Conservation (phyloP, 2,888 invertebrate species). For the Cheilosia scutellata region DNA sequence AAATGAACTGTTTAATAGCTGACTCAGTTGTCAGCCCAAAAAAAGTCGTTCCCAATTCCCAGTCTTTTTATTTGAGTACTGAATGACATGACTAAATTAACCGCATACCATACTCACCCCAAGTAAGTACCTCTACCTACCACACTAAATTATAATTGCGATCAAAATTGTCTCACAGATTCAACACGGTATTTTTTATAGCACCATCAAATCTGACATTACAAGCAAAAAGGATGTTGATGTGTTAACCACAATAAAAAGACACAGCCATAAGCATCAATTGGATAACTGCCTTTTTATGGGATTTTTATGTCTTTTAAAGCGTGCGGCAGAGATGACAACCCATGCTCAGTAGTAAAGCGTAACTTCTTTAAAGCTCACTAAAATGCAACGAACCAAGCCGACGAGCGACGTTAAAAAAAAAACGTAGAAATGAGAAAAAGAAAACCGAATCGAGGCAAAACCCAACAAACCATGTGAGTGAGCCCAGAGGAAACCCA, state of each 20-base stretch:
- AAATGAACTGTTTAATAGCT: too few relatives aligned
- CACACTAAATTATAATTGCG: too few relatives aligned
- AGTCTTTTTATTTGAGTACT: too few relatives aligned
- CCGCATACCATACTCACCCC: too few relatives aligned
- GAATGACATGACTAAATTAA: too few relatives aligned
- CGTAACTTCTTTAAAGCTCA: slow-evolving; percentile 68
- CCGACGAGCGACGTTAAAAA: slow-evolving; percentile 15
- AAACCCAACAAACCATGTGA: slow-evolving; percentile 73
- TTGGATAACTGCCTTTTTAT: slow-evolving; percentile 70
- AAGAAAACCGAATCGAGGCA: slow-evolving; percentile 18
- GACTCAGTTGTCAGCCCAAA: too few relatives aligned
- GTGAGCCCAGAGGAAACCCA: slow-evolving; percentile 71
- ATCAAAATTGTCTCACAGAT: slow-evolving; percentile 14
- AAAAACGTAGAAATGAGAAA: slow-evolving; percentile 14
- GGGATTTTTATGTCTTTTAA: slow-evolving; percentile 69
- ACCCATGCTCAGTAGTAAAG: slow-evolving; percentile 36
- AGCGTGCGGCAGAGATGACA: slow-evolving; percentile 67
- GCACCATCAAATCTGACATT: slow-evolving; percentile 50
- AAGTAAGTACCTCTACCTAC: too few relatives aligned
- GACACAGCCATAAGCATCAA: slow-evolving; percentile 53
- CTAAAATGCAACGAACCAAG: slow-evolving; percentile 67
- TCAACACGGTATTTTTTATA: slow-evolving; percentile 42
- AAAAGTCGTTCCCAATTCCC: too few relatives aligned
- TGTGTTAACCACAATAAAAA: slow-evolving; percentile 52
- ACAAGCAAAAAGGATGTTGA: slow-evolving; percentile 47